These are phyloP conservation scores for Pipistrellus pipistrellus DNA, from an alignment of 2,797 vertebrate genomes.

Conservation along the genomic window DNA sequence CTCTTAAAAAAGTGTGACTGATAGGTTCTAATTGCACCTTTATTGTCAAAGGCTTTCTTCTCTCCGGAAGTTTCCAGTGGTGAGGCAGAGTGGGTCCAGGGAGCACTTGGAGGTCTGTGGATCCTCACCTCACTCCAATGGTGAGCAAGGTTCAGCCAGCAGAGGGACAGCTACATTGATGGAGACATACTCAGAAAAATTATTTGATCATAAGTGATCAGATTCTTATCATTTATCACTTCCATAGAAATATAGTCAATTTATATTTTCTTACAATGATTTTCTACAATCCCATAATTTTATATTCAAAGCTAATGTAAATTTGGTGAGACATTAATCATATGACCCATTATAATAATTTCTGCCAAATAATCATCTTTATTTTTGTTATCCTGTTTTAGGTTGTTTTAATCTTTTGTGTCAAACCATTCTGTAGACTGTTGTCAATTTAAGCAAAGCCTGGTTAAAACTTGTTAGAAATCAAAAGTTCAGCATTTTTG, in stretches of 20 bases:
- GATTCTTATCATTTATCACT: background rate
- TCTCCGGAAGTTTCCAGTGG: background rate
- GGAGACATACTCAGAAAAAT: background rate
- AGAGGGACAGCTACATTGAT: background rate
- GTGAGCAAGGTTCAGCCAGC: background rate
- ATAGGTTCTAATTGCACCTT: background rate
- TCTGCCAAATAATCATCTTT: background rate
- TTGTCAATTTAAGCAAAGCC: background rate
- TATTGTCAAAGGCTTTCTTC: background rate
- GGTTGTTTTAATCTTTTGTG: background rate
- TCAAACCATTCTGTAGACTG: background rate
- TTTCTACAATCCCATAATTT: background rate
- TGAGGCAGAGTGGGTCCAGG: background rate
- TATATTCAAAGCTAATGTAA: background rate
- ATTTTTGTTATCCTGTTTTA: background rate
- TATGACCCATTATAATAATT: background rate
- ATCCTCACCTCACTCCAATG: background rate
- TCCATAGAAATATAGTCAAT: background rate
- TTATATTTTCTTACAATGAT: background rate
- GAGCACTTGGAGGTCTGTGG: rapidly evolving
- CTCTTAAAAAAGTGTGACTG: background rate
- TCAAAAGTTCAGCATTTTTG: slow-evolving; percentile 32
- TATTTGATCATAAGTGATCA: background rate
- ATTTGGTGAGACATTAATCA: background rate
- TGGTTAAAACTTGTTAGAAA: slow-evolving; percentile 23